Percentiles rank a stretch among this genome's conserved stretches.
Conservation (phyloP, 2,888 invertebrate genomes). For the Oxystoma pomonae region DNA sequence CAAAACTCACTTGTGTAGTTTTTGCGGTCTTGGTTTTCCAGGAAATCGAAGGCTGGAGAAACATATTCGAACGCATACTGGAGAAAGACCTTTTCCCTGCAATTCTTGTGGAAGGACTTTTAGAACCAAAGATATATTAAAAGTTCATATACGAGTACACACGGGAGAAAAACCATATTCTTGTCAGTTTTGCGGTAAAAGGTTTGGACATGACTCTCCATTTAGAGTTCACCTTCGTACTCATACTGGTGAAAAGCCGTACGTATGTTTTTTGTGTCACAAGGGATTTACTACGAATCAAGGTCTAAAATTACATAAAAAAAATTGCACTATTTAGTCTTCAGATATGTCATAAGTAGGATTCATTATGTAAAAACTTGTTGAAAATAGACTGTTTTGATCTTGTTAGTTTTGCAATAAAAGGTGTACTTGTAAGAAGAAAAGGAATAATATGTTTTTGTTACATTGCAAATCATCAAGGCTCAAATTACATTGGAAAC, state of each 20-base stretch:
- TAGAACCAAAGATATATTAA: constrained; percentile 37
- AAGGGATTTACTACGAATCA: constrained; percentile 7
- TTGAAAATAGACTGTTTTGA: too few relatives aligned
- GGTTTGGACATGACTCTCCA: constrained; percentile 23
- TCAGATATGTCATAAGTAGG: too few relatives aligned
- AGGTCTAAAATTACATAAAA: neutral
- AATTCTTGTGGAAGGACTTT: constrained; percentile 51
- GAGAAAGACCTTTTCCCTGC: constrained; percentile 50
- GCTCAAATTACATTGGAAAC: too few relatives aligned
- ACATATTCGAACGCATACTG: constrained; percentile 46
- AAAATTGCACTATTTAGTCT: too few relatives aligned
- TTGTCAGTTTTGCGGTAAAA: constrained; percentile 37
- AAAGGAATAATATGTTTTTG: too few relatives aligned
- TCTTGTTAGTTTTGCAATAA: too few relatives aligned
- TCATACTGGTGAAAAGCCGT: constrained; percentile 51
- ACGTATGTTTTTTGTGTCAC: constrained; percentile 15
- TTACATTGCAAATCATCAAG: too few relatives aligned
- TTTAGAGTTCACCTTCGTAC: constrained; percentile 46
- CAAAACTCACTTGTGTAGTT: neutral
- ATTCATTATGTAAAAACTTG: too few relatives aligned
- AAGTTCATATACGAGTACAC: constrained; percentile 43
- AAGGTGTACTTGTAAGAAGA: too few relatives aligned
- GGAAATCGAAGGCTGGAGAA: neutral
- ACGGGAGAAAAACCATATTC: constrained; percentile 36
- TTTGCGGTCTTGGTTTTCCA: neutral